Base-by-base conservation (phyloP, 2,888 invertebrate genomes). In the Erebia ligea region DNA sequence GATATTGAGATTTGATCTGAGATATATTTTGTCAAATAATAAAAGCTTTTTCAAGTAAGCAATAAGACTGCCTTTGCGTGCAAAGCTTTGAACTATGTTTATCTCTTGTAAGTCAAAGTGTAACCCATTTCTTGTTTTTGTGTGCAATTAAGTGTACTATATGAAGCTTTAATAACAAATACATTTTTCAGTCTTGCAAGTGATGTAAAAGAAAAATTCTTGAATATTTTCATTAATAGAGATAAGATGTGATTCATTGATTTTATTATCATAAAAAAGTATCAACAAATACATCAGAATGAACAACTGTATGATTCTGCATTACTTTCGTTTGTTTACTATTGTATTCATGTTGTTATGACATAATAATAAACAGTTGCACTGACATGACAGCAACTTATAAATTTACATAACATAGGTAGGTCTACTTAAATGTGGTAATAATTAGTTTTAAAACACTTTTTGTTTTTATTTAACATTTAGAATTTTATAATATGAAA, bases 261-360 rank as follows among this genome's bases (percentile, higher is more conserved):
- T 62, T 62, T 45, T 62, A 40, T 62, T 70, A 67, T 70, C 54
- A 71, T 54, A 45, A 69, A 59, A 70, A 65, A 52, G 25, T 19
- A 67, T 56, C 67, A 59, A 45, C 65, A 70, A 56, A 59, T 58
- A 17, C 61, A 64, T 52, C 52, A 72, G 52, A 62, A 50, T 68
- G 59, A 76, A 71, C 72, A 76, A 72, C 67, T 69, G 61, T 65
- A 57, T 66, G 57, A 70, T 73, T 67, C 70, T 67, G 68, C 79
- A 82, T 88, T 86, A 88, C 82, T 85, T 84, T 86, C 84, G 81
- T 82, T 85, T 91, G 90, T 90, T 90, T 90, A 91, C 87, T 88
- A 90, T 85, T 85, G 80, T 84, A 82, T 86, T 84, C 83, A 88
- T 81, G 84, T 85, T 86, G 87, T 86, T 86, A 82, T 86, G 81